A percentile compares a stretch with the other conserved stretches of the same genome.
Evolutionary conservation across 2,113 vertebrate species (phyloP).

Genomic region (Osmerus mordax): DNA sequence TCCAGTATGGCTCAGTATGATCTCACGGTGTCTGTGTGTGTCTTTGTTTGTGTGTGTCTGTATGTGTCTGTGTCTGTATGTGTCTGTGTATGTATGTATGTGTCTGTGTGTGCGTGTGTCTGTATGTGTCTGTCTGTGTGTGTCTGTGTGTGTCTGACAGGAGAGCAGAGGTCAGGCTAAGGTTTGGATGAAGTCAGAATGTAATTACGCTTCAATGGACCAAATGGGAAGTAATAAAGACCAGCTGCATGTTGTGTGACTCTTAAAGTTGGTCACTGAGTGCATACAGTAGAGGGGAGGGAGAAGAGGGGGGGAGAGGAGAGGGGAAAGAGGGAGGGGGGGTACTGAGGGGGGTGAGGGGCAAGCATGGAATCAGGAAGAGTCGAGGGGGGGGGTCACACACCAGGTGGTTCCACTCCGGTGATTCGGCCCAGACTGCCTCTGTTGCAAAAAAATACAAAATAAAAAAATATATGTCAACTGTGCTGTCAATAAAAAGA

Average conservation of each 20-base stretch:
- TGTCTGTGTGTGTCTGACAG: constrained; percentile 55
- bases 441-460: constrained; percentile 50
- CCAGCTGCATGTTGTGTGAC: constrained; percentile 75
- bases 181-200: constrained; percentile 82
- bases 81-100: background rate
- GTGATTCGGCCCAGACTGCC: constrained; percentile 62
- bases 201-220: constrained; percentile 81
- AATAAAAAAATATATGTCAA: too few species aligned
- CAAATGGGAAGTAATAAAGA: constrained; percentile 80
- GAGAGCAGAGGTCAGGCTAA: constrained; percentile 75
- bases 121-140: constrained; percentile 7
- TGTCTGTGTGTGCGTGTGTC: constrained; percentile 7
- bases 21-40: constrained; percentile 64
- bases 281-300: constrained; percentile 58
- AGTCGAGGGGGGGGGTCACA: constrained; percentile 28
- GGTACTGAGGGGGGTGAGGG: too few species aligned
- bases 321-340: too few species aligned
- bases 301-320: constrained; percentile 22
- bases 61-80: constrained; percentile 28
- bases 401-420: constrained; percentile 72
- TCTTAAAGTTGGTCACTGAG: constrained; percentile 69
- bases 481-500: constrained; percentile 60
- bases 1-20: constrained; percentile 67
- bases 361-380: too few species aligned
- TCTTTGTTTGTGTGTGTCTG: constrained; percentile 17